A percentile compares a stretch with the other conserved stretches of the same genome.
Conservation (phyloP, 2,113 vertebrate genomes). For the Tachysurus vachellii region DNA sequence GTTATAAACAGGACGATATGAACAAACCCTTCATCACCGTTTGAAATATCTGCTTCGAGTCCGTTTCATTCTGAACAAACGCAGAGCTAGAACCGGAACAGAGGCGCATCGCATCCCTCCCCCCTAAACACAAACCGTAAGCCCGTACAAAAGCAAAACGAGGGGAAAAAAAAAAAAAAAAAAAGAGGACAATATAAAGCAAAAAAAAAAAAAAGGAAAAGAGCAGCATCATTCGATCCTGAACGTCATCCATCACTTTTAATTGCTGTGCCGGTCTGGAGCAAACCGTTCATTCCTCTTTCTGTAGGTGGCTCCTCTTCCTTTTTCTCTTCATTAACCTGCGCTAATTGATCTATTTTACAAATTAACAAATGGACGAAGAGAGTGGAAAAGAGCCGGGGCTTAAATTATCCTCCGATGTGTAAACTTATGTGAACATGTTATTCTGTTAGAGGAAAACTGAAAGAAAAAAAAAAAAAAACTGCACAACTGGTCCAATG, state of each 20-base stretch:
- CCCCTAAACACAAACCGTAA: slow-evolving; percentile 51
- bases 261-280: slow-evolving; percentile 66
- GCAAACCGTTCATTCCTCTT: background rate
- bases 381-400: background rate
- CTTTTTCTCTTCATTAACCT: slow-evolving; percentile 59
- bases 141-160: slow-evolving; percentile 5
- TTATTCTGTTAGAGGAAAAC: slow-evolving; percentile 72
- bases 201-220: slow-evolving; percentile 33
- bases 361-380: slow-evolving; percentile 69
- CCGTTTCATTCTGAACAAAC: slow-evolving; percentile 65
- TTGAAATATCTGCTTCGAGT: slow-evolving; percentile 55
- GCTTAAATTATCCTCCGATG: slow-evolving; percentile 56
- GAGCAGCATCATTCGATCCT: slow-evolving; percentile 64
- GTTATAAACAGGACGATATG: slow-evolving; percentile 97
- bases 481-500: slow-evolving; percentile 69
- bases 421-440: slow-evolving; percentile 74
- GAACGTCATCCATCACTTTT: slow-evolving; percentile 71
- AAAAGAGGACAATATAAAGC: slow-evolving; percentile 55
- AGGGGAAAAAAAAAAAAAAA: background rate
- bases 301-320: slow-evolving; percentile 58
- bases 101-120: slow-evolving; percentile 64
- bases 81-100: slow-evolving; percentile 74
- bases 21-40: slow-evolving; percentile 78
- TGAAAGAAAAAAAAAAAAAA: slow-evolving; percentile 71
- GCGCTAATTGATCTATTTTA: slow-evolving; percentile 64